phyloP scores from a whole-genome alignment of 2,113 vertebrate species.

The Crotalus tigris region DNA sequence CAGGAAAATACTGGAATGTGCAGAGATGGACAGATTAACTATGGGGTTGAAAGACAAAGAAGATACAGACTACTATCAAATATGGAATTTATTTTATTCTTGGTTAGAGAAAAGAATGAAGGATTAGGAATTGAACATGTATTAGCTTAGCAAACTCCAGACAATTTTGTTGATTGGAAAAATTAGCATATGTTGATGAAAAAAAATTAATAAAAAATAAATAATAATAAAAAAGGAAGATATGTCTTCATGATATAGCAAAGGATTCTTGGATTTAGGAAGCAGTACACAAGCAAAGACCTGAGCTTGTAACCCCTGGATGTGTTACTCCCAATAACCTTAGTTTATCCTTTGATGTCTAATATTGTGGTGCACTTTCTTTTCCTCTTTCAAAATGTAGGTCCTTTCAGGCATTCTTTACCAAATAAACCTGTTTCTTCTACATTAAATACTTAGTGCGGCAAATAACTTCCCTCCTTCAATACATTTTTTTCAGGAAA shows the following conservation, averaged over 20 bases:
- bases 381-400: background rate
- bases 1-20: too few species aligned
- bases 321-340: background rate
- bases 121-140: too few species aligned
- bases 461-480: background rate
- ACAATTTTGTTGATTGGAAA: too few species aligned
- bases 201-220: too few species aligned
- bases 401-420: background rate
- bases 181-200: too few species aligned
- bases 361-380: background rate
- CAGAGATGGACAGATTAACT: too few species aligned
- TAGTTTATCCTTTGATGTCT: background rate
- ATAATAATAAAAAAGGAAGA: background rate
- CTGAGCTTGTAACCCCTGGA: background rate
- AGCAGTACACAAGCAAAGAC: background rate
- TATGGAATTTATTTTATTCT: too few species aligned
- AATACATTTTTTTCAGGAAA: background rate
- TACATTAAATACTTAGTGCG: background rate
- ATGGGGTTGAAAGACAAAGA: too few species aligned
- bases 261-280: background rate
- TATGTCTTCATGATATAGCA: background rate
- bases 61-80: too few species aligned
- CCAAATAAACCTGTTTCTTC: background rate
- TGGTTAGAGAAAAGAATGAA: too few species aligned
- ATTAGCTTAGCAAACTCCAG: too few species aligned